These are phyloP conservation scores for Micoletzkya japonica DNA, from an alignment of 2,888 invertebrate genomes.

Conservation along the genomic window DNA sequence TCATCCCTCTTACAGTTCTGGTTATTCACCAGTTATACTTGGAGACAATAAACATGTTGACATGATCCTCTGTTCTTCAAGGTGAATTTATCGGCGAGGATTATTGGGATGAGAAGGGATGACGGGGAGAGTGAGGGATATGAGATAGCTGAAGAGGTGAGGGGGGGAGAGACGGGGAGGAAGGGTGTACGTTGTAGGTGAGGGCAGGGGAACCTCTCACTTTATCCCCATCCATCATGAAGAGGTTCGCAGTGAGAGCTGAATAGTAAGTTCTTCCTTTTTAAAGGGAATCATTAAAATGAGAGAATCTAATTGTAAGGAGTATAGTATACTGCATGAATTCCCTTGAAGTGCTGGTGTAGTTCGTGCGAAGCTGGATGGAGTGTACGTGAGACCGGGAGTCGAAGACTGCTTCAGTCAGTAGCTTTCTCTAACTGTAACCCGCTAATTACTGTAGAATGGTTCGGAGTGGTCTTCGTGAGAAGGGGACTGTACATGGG, in stretches of 20 bases:
- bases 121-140: constrained; percentile 25
- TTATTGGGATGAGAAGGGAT: constrained; percentile 10
- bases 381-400: constrained; percentile 38
- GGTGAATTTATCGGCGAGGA: constrained; percentile 11
- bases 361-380: constrained; percentile 39
- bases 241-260: constrained; percentile 14
- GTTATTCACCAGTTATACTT: not conserved
- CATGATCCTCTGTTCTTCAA: not conserved
- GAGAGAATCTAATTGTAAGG: not conserved
- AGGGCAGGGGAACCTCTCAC: constrained; percentile 11
- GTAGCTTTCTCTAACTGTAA: not conserved
- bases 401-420: constrained; percentile 26
- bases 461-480: constrained; percentile 89
- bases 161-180: no score
- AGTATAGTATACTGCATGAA: not conserved
- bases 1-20: not conserved
- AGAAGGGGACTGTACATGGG: constrained; percentile 85
- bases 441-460: constrained; percentile 71
- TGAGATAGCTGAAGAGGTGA: constrained; percentile 28
- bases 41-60: not conserved
- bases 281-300: not conserved
- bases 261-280: constrained; percentile 26
- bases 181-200: constrained; percentile 10
- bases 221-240: constrained; percentile 1
- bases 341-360: constrained; percentile 33